Conservation (phyloP, 1,140 invertebrate genomes). For the Drosophila melanogaster region Release_6_plus_ISO1_MT NC_004354.4:13427001-13427500, state of each 20-base stretch:
- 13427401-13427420: conserved; percentile 39
- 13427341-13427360: conserved; percentile 2
- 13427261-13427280: too few relatives aligned
- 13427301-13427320: too few relatives aligned
- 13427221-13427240: too few relatives aligned
- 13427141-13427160: conserved; percentile 26
- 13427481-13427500: not conserved
- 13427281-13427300: too few relatives aligned
- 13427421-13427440: conserved; percentile 26
- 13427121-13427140: conserved; percentile 7
- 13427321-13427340: not conserved
- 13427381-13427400: conserved; percentile 5
- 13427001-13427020: conserved; percentile 83
- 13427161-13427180: not conserved
- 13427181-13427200: too few relatives aligned
- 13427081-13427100: conserved; percentile 1
- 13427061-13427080: not conserved
- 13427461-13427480: not conserved
- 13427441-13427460: conserved; percentile 16
- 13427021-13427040: conserved; percentile 83
- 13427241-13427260: too few relatives aligned
- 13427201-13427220: too few relatives aligned
- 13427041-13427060: conserved; percentile 53
- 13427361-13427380: conserved; percentile 4
- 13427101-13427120: conserved; percentile 6